A percentile compares a stretch with the other conserved stretches of the same genome.
phyloP scores from a whole-genome alignment of 1,140 invertebrate species.

The Lepidurus packardi region DNA sequence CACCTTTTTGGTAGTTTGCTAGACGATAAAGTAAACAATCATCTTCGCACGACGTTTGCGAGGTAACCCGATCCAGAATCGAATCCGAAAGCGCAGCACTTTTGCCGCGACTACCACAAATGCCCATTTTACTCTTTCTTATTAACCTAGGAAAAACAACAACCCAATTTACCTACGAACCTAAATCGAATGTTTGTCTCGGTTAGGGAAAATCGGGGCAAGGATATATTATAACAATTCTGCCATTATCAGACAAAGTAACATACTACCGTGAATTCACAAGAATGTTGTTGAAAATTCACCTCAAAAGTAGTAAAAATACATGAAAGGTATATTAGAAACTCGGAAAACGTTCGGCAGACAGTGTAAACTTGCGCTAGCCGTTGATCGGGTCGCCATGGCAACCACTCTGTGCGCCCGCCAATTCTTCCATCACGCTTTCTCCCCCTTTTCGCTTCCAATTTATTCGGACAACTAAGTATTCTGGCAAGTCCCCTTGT shows the following conservation, averaged over 20 bases:
- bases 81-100: slow-evolving; percentile 55
- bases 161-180: not conserved
- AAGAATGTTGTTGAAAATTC: too few relatives aligned
- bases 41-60: slow-evolving; percentile 63
- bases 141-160: too few relatives aligned
- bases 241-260: too few relatives aligned
- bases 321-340: too few relatives aligned
- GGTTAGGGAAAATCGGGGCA: too few relatives aligned
- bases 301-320: too few relatives aligned
- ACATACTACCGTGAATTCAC: too few relatives aligned
- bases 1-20: slow-evolving; percentile 76
- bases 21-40: slow-evolving; percentile 78
- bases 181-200: not conserved
- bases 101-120: slow-evolving; percentile 35
- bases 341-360: not conserved
- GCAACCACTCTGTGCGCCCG: not conserved
- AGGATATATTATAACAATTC: too few relatives aligned
- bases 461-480: not conserved
- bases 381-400: not conserved
- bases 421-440: not conserved
- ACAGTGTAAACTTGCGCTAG: slow-evolving; percentile 8
- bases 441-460: not conserved
- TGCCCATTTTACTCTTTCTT: slow-evolving; percentile 38
- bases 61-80: slow-evolving; percentile 79
- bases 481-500: too few relatives aligned